A percentile compares a stretch with the other conserved stretches of the same genome.
phyloP scores from a whole-genome alignment of 2,797 vertebrate genomes.

The Hozukius guyotensis region DNA sequence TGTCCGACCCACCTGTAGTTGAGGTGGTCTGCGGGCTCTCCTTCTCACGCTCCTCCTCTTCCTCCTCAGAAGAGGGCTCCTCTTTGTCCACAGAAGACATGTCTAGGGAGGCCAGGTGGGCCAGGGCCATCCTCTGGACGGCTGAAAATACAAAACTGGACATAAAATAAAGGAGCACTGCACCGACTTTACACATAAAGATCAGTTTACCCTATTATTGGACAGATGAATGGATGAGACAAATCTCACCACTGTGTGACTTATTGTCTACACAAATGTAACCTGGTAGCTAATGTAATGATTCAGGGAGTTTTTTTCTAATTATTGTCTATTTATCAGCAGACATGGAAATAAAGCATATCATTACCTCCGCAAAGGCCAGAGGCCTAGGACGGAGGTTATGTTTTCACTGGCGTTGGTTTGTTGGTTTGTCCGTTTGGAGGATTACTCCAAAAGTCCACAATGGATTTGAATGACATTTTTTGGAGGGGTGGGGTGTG shows the following conservation, averaged over 20 bases:
- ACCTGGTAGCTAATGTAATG: no score
- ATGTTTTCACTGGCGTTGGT: no score
- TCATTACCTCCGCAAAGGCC: no score
- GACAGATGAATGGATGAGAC: neutral
- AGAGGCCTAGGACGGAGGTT: rapidly evolving
- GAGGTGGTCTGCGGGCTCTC: constrained; percentile 58
- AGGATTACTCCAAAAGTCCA: no score
- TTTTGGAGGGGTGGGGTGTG: no score
- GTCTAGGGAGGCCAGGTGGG: constrained; percentile 86
- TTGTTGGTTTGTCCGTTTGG: no score
- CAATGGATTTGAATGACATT: no score
- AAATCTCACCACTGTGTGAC: no score
- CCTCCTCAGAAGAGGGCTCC: constrained; percentile 76
- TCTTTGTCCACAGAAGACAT: constrained; percentile 74
- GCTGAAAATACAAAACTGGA: constrained; percentile 73
- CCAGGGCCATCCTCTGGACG: constrained; percentile 91
- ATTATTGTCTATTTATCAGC: no score
- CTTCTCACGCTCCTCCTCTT: constrained; percentile 73
- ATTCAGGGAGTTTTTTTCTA: no score
- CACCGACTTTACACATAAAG: neutral
- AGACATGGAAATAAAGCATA: no score
- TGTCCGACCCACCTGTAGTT: constrained; percentile 43
- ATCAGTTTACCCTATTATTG: neutral
- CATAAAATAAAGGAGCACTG: neutral
- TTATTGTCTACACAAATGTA: no score